These are phyloP conservation scores for Drosophila fungiperda DNA, from an alignment of 2,888 invertebrate genomes.

Conservation along the genomic window DNA sequence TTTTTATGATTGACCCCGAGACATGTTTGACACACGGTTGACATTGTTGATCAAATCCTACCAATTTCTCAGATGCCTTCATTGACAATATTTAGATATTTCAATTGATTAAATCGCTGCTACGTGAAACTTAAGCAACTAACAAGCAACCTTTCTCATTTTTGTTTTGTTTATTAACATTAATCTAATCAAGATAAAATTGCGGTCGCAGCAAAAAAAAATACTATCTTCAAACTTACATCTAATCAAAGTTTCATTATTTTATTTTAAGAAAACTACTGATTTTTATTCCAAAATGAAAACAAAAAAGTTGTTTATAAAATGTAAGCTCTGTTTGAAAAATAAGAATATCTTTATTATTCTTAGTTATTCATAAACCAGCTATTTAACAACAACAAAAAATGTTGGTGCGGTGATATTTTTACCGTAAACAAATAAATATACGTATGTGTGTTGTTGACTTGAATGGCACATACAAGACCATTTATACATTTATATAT, in stretches of 20 bases:
- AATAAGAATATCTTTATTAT: background rate
- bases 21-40: slow-evolving; percentile 53
- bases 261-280: background rate
- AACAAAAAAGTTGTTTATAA: background rate
- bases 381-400: background rate
- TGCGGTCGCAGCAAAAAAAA: background rate
- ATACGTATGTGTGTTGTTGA: background rate
- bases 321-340: background rate
- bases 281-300: background rate
- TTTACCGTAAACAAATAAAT: background rate
- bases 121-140: slow-evolving; percentile 15
- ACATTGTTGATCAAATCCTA: slow-evolving; percentile 37
- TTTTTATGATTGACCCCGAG: slow-evolving; percentile 59
- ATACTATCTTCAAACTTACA: background rate
- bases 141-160: slow-evolving; percentile 50
- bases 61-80: slow-evolving; percentile 13
- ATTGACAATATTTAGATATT: slow-evolving; percentile 12
- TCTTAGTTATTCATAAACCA: background rate
- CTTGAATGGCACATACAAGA: slow-evolving; percentile 23
- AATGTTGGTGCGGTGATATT: background rate
- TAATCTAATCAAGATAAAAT: background rate
- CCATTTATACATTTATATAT: background rate
- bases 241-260: background rate
- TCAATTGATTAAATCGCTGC: slow-evolving; percentile 55
- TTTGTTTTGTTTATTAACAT: background rate